A percentile compares a stretch with the other conserved stretches of the same genome.
These are phyloP conservation scores for Urechis unicinctus DNA, from an alignment of 2,888 invertebrate genomes.

Conservation along the genomic window DNA sequence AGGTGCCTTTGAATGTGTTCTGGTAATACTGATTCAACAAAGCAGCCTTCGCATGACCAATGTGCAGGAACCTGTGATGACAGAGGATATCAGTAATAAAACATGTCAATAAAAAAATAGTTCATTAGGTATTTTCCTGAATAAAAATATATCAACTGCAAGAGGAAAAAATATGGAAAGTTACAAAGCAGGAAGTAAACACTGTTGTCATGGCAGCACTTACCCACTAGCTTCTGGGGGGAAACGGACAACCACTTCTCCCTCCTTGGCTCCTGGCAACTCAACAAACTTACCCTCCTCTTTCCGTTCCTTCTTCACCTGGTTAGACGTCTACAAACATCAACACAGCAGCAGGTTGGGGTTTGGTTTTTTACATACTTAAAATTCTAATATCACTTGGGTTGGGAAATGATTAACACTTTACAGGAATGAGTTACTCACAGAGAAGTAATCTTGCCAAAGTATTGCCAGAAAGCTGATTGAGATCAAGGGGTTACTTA, in stretches of 20 bases:
- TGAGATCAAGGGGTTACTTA: too few species aligned
- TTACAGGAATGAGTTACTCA: too few species aligned
- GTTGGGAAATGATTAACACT: too few species aligned
- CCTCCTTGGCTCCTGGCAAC: conserved; percentile 91
- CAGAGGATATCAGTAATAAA: too few species aligned
- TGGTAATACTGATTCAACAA: conserved; percentile 92
- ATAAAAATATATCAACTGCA: background rate
- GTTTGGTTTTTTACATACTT: too few species aligned
- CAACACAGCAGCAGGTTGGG: background rate
- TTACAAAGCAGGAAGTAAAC: background rate
- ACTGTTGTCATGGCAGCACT: conserved; percentile 19
- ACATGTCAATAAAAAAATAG: background rate
- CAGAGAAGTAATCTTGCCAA: too few species aligned
- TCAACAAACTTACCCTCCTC: conserved; percentile 97
- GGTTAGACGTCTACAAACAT: background rate
- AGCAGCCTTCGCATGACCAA: conserved; percentile 98
- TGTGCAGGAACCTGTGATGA: conserved; percentile 80
- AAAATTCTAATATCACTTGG: too few species aligned
- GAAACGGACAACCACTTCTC: conserved; percentile 94
- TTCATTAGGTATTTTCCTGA: too few species aligned
- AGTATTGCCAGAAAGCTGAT: too few species aligned
- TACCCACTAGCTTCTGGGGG: conserved; percentile 99
- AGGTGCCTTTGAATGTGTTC: conserved; percentile 75
- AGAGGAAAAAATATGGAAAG: background rate
- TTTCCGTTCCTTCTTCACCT: conserved; percentile 51